phyloP scores from a whole-genome alignment of 2,888 invertebrate species.

The Schizotus pectinicornis region DNA sequence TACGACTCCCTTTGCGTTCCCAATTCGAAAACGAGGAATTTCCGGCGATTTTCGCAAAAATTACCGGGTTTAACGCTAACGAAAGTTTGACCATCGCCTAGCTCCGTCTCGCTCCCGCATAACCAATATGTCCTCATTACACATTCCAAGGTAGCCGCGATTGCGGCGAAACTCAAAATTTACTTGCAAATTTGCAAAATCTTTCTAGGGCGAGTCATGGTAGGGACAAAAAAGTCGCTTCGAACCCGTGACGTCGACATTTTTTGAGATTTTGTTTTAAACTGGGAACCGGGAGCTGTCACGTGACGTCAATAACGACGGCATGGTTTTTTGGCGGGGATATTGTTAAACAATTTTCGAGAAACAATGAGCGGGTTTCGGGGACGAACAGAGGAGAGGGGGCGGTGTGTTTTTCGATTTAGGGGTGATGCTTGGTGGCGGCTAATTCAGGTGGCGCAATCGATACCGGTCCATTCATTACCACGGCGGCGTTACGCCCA shows the following conservation, averaged over 20 bases:
- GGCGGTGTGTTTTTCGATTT: not conserved
- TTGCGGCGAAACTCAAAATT: conserved; percentile 29
- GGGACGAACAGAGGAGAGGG: not conserved
- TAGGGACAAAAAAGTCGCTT: conserved; percentile 29
- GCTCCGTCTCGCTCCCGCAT: conserved; percentile 56
- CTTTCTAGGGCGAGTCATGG: not conserved
- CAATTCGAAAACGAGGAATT: not conserved
- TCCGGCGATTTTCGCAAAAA: not conserved
- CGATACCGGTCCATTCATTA: conserved; percentile 23
- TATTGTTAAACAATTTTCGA: conserved; percentile 4
- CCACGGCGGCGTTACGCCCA: conserved; percentile 22
- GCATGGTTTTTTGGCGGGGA: conserved; percentile 47
- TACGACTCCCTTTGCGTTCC: not conserved
- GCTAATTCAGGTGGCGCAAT: conserved; percentile 2
- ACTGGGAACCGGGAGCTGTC: conserved; percentile 44
- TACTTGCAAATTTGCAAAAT: conserved; percentile 1
- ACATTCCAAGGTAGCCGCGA: conserved; percentile 54
- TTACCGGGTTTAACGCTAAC: not conserved
- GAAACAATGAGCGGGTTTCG: not conserved
- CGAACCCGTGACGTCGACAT: conserved; percentile 66
- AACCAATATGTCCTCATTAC: conserved; percentile 65
- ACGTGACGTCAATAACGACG: conserved; percentile 59
- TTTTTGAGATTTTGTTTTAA: conserved; percentile 63
- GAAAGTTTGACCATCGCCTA: conserved; percentile 10
- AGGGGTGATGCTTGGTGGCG: not conserved